A percentile compares a stretch with the other conserved stretches of the same genome.
Evolutionary conservation across 1,140 invertebrate species (phyloP).

Genomic region (Oreohelix idahoensis): DNA sequence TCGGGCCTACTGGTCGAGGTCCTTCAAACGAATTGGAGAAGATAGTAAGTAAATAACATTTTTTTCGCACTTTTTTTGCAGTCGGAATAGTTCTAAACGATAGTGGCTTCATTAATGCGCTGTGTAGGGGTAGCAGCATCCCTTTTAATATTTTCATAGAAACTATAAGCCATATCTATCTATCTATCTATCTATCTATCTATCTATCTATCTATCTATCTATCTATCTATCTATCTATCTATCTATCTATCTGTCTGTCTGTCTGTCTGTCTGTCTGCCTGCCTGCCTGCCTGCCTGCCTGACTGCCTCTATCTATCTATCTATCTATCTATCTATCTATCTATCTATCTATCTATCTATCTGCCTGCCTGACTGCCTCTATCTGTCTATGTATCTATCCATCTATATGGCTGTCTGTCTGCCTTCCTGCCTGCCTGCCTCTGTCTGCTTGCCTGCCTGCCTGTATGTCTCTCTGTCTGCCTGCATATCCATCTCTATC

Average conservation of each 20-base stretch:
- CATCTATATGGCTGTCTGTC: neutral
- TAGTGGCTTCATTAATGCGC: too few species aligned
- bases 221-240: neutral
- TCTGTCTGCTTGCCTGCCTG: neutral
- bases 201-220: conserved; percentile 3
- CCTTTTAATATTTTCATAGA: too few species aligned
- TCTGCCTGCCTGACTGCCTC: neutral
- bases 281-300: neutral
- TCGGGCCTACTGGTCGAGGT: conserved; percentile 3
- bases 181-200: neutral
- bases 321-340: neutral
- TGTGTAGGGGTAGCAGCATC: too few species aligned
- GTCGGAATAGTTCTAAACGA: too few species aligned
- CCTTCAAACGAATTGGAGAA: conserved; percentile 19
- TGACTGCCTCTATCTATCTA: neutral
- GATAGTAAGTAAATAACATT: conserved; percentile 13
- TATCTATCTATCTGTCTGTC: neutral
- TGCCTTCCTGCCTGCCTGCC: too few species aligned
- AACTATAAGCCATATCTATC: neutral
- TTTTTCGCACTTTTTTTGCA: too few species aligned
- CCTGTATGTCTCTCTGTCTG: neutral
- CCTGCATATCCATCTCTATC: neutral
- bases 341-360: neutral
- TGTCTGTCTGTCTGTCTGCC: neutral
- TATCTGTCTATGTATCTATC: neutral